Base-by-base conservation (phyloP, 2,113 vertebrate species). In the Himantopus leucocephalus region DNA sequence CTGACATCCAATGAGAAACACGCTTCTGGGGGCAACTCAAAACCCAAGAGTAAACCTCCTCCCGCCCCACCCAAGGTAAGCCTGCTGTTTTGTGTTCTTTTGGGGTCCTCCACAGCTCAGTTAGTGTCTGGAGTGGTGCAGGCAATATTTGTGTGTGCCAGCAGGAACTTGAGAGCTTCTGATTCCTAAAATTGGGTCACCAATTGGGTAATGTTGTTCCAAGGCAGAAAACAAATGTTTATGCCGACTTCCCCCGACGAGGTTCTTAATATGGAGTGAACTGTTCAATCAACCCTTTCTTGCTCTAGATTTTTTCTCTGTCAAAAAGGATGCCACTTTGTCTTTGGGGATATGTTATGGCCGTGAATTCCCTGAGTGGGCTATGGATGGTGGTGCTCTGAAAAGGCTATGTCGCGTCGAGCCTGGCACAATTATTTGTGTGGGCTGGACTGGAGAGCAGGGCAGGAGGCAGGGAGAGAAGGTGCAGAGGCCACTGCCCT, bases 21-120 rank as follows among this genome's bases (percentile, higher is more conserved):
- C 13, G 12, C 48, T 29, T 67, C 83, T 87, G 96, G 72, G 39
- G 83, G 80, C 66, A 85, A 89, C 27, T 6, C 80, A 68, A 96
- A 78, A 68, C 0, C 0, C 74, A 97, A 12, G 63, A 81, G 82
- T 17, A 97, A 88, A 59, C 35, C 87, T 55, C 92, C 94, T 48
- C 55, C 71, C 1, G 79, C 91, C 2, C 84, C 77, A 55, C 84
- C 87, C 62, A 91, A 96, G 94, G 97, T 97, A 95, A 96, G 87
- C 13, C 20, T 55, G 10, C 29, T 34, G 41, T 11, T 83, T 35
- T 62, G 1, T 67, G 50, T 67, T 50, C 23, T 87, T 82, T 53
- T 22, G 37, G 13, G 29, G 14, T 81, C 20, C 7, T 72, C 6
- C 26, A 39, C 7, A 56, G 35, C 35, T 72, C 60, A 35, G 29